Evolutionary conservation across 37 sponge, comb jelly and placozoan genomes (phyloP).

Genomic region (Corticium candelabrum): DNA sequence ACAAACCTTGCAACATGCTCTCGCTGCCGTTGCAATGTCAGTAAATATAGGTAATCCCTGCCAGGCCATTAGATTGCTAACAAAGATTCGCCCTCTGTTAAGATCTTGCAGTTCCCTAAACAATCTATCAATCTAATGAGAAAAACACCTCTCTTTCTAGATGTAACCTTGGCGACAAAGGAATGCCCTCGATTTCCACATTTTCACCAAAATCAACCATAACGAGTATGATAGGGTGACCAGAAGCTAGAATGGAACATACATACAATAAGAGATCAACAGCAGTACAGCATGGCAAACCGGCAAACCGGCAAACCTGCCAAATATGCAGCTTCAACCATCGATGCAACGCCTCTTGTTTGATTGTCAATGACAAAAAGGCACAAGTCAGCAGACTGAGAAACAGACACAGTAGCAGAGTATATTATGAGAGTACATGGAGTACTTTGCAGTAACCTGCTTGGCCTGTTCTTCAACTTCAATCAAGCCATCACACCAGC

Average conservation of each 20-base stretch:
- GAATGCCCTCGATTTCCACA: not conserved
- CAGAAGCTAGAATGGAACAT: not conserved
- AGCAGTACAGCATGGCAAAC: too few species aligned
- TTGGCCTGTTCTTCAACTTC: conserved; percentile 82
- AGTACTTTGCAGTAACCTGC: conserved; percentile 2
- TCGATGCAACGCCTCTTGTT: conserved; percentile 72
- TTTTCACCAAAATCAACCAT: not conserved
- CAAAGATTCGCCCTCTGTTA: conserved; percentile 59
- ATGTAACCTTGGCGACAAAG: not conserved
- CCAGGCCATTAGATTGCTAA: conserved; percentile 30
- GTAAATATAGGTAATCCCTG: conserved; percentile 17
- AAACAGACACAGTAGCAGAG: not conserved
- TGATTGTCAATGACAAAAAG: conserved; percentile 79
- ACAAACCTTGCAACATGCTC: not conserved
- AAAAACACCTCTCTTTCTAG: not conserved
- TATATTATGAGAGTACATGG: not conserved
- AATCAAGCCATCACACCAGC: conserved; percentile 78
- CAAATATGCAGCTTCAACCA: conserved; percentile 68
- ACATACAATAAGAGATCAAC: not conserved
- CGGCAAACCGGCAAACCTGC: conserved; percentile 46
- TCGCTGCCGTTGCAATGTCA: conserved; percentile 11
- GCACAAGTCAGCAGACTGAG: conserved; percentile 36
- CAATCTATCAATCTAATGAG: too few species aligned
- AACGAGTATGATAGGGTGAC: not conserved
- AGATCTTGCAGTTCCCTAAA: conserved; percentile 56